Conservation (phyloP, 2,888 invertebrate genomes). For the Nematopogon swammerdamellus region DNA sequence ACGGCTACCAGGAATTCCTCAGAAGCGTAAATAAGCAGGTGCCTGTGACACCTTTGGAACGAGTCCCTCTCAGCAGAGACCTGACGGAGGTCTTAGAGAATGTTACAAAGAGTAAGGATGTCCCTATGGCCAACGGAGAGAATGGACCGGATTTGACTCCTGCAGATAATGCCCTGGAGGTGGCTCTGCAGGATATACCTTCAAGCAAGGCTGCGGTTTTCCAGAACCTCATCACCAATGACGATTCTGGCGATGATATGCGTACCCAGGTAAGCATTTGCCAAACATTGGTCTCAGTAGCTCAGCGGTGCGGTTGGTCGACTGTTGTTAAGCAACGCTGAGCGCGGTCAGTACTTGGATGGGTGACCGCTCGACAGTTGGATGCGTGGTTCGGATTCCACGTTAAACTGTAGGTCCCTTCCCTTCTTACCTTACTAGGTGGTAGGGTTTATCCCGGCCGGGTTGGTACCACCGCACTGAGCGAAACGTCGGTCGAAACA, state of each 20-base stretch:
- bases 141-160: constrained; percentile 9
- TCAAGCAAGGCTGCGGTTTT: constrained; percentile 61
- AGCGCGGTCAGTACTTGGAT: too few species aligned
- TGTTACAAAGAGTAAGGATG: constrained; percentile 31
- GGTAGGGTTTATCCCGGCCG: too few species aligned
- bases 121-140: constrained; percentile 8
- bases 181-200: constrained; percentile 53
- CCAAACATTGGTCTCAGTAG: too few species aligned
- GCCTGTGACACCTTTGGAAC: constrained; percentile 8
- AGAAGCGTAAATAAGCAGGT: constrained; percentile 18
- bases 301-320: too few species aligned
- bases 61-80: constrained; percentile 46
- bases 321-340: too few species aligned
- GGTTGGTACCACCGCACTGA: too few species aligned
- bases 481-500: too few species aligned
- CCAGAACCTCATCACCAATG: constrained; percentile 47
- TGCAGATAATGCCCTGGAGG: constrained; percentile 18
- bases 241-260: constrained; percentile 43
- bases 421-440: too few species aligned
- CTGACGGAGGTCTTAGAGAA: constrained; percentile 55
- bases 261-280: constrained; percentile 60
- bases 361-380: too few species aligned
- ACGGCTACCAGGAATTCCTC: constrained; percentile 37
- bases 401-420: too few species aligned
- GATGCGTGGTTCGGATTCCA: too few species aligned